phyloP scores from a whole-genome alignment of 2,888 invertebrate species.

The Xestia rhomboidea region DNA sequence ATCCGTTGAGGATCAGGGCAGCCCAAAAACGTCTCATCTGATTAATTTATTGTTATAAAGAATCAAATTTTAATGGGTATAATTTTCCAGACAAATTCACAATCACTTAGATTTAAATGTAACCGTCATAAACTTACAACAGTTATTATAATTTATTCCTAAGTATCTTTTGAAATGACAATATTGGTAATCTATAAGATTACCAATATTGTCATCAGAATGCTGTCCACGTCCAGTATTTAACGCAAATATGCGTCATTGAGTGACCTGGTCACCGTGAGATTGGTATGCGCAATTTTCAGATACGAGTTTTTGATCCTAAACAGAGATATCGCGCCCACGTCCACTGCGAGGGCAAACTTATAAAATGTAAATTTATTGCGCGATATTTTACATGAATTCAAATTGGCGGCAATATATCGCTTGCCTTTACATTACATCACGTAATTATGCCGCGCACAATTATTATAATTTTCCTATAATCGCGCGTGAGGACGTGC shows the following conservation, averaged over 20 bases:
- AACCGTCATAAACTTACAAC: neutral
- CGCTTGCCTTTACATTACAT: constrained; percentile 85
- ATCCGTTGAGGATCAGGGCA: constrained; percentile 21
- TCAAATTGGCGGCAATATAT: constrained; percentile 87
- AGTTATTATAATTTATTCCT: neutral
- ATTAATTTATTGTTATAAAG: constrained; percentile 17
- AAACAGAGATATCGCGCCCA: constrained; percentile 87
- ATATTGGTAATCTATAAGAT: too few relatives aligned
- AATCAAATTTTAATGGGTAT: neutral
- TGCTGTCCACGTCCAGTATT: constrained; percentile 38
- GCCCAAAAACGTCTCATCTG: constrained; percentile 24
- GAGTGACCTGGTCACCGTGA: constrained; percentile 65
- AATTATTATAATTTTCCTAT: constrained; percentile 91
- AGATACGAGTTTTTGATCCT: constrained; percentile 83
- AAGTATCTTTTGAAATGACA: constrained; percentile 32
- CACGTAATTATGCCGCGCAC: constrained; percentile 87
- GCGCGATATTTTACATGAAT: constrained; percentile 89
- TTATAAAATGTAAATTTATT: constrained; percentile 90
- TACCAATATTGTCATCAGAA: constrained; percentile 19
- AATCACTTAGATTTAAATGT: neutral
- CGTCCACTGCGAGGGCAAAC: constrained; percentile 80
- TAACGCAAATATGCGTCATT: constrained; percentile 59
- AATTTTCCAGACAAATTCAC: neutral
- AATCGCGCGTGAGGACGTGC: constrained; percentile 89
- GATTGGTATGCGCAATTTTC: constrained; percentile 81